Evolutionary conservation across 92 coral and sea anemone genomes (phyloP).

Genomic region (Virgularia gustaviana): DNA sequence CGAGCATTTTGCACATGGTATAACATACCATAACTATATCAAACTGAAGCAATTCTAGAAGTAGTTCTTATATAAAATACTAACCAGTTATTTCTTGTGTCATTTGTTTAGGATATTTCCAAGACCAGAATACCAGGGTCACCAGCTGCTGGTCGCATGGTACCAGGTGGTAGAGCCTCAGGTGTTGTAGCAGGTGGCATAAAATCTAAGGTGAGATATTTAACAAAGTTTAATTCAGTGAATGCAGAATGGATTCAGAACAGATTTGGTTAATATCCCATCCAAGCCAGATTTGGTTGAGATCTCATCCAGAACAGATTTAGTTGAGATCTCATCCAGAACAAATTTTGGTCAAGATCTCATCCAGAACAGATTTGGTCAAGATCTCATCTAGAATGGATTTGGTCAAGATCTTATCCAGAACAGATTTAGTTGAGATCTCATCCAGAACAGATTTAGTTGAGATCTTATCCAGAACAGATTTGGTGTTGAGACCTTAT

Average conservation of each 20-base stretch:
- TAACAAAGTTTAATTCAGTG: not conserved
- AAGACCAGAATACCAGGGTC: conserved; percentile 88
- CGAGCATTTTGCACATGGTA: not conserved
- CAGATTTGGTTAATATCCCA: too few species aligned
- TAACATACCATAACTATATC: not conserved
- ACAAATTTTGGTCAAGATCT: too few species aligned
- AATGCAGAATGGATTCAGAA: too few species aligned
- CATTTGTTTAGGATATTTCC: conserved; percentile 71
- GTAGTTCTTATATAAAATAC: not conserved
- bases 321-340: not conserved
- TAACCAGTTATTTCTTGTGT: not conserved
- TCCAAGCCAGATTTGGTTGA: too few species aligned
- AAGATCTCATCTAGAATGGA: not conserved
- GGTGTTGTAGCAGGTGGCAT: conserved; percentile 64
- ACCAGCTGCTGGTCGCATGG: conserved; percentile 67
- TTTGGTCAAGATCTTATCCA: not conserved
- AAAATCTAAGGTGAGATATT: conserved; percentile 58
- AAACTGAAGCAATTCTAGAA: not conserved
- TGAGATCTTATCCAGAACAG: not conserved
- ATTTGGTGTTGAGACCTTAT: not conserved
- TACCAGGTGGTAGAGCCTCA: conserved; percentile 68
- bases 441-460: not conserved
- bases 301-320: not conserved
- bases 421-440: not conserved
- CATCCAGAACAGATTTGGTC: not conserved